Base-by-base conservation (phyloP, 2,797 vertebrate genomes). In the Pteropus rufus region DNA sequence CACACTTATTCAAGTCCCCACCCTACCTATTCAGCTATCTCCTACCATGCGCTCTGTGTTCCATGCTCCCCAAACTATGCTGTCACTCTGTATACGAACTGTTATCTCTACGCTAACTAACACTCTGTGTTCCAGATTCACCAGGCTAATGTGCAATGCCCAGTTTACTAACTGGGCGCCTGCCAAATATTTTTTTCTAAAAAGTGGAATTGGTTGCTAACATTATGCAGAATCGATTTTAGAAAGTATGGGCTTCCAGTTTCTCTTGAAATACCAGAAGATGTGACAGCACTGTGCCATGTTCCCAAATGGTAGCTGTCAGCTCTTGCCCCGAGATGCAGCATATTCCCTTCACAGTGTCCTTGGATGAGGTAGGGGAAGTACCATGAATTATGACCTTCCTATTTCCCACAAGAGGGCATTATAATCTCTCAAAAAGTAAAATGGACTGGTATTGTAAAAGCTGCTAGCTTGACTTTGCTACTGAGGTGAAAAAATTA, bases 401-500 rank as follows among this genome's bases (percentile, higher is more conserved):
- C 29, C 7, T 26, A 0, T 60, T 70, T 85, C 24, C 98, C 98
- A 98, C 97, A 90, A 90, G 97, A 95, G 98, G 97, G 98, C 97
- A 95, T 52, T 81, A 52, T 93, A 95, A 39, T 72, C 96, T 95
- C 90, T 94, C 26, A 64, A 36, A 76, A 79, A 85, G 72, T 36
- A 21, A 34, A 64, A 69, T 24, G 58, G 23, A 24, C n/a, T 23
- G 9, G 10, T 41, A 0, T 34, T 7, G 34, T 24, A 29, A 54
- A 83, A 80, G 36, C 94, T 65, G 29, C 24, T 15, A 23, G 3
- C 11, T n/a, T 56, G 49, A 29, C 19, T n/a, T 24, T 75, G 54
- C 73, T 46, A 12, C 24, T 8, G 14, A 2, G 11, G 12, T 11
- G 10, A 70, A 44, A 54, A 41, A 7, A 34, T 70, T 58, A 0